A percentile compares a stretch with the other conserved stretches of the same genome.
Conservation (phyloP, 1,140 invertebrate genomes). For the Copidosoma floridanum region DNA sequence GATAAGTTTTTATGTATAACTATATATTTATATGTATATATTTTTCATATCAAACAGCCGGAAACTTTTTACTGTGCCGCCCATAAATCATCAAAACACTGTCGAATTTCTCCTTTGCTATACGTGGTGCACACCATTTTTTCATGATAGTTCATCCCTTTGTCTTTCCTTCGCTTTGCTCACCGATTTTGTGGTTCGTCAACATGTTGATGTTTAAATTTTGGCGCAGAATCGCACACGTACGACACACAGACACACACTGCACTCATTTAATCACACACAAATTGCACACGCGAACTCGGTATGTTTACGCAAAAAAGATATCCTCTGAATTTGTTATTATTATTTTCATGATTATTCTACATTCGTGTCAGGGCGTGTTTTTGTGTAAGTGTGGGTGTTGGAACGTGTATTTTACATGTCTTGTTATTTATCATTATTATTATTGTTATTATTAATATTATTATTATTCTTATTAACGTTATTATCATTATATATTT, state of each 20-base stretch:
- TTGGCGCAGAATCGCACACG: slow-evolving; percentile 19
- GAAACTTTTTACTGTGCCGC: slow-evolving; percentile 9
- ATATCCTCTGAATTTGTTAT: too few species aligned
- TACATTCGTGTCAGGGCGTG: background rate
- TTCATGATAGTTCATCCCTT: background rate
- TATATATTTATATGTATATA: background rate
- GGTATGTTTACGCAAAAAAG: slow-evolving; percentile 1
- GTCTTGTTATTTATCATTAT: too few species aligned
- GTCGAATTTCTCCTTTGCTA: slow-evolving; percentile 2
- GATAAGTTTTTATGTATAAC: too few species aligned
- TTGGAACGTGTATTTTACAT: background rate
- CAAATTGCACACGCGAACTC: slow-evolving; percentile 7
- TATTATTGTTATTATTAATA: too few species aligned
- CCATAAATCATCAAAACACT: background rate
- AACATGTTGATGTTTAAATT: background rate
- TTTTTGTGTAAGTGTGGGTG: background rate
- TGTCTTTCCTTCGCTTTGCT: background rate
- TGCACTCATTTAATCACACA: too few species aligned
- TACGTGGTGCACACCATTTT: slow-evolving; percentile 9
- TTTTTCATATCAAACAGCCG: slow-evolving; percentile 15
- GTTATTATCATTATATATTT: background rate
- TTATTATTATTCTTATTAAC: too few species aligned
- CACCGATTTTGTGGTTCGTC: background rate
- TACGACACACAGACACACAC: slow-evolving; percentile 13
- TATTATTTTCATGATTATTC: background rate